A percentile compares a stretch with the other conserved stretches of the same genome.
Conservation (phyloP, 2,113 vertebrate genomes). For the Vulpes lagopus region DNA sequence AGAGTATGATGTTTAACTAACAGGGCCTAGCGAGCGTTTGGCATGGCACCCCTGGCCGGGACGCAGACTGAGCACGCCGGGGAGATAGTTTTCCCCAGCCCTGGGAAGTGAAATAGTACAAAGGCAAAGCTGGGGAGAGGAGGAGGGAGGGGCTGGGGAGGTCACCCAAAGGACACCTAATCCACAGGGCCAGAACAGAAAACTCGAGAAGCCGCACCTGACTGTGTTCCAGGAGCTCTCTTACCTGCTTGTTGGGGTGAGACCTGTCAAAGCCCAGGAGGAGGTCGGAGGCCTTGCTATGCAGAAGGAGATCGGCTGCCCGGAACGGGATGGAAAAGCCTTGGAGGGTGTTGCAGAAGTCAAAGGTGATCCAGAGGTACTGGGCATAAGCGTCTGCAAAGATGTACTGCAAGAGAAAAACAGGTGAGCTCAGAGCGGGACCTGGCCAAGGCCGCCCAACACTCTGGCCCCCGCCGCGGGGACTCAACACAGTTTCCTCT, state of each 20-base stretch:
- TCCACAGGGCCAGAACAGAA: background rate
- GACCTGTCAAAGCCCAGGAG: constrained; percentile 95
- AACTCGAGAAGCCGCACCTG: background rate
- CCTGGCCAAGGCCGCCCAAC: rapidly evolving
- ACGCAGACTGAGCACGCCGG: background rate
- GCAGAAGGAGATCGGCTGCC: constrained; percentile 95
- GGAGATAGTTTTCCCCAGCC: background rate
- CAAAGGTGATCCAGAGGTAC: constrained; percentile 96
- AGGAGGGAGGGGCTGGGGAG: background rate
- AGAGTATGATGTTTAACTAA: background rate
- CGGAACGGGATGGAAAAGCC: constrained; percentile 95
- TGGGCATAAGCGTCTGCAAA: constrained; percentile 94
- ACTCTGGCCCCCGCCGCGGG: too few relatives aligned
- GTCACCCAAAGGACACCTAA: constrained; percentile 30
- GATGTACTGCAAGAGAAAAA: constrained; percentile 91
- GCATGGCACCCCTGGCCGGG: background rate
- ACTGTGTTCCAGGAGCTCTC: background rate
- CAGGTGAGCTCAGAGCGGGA: background rate
- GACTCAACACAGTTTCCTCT: background rate
- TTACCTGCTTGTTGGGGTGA: constrained; percentile 97
- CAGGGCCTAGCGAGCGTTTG: background rate
- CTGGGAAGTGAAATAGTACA: constrained; percentile 10
- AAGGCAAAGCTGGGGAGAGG: background rate
- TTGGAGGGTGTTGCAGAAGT: constrained; percentile 94
- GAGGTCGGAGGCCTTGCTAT: constrained; percentile 91